Conservation (phyloP, 2,113 vertebrate species). For the Cephalopholis sonnerati region DNA sequence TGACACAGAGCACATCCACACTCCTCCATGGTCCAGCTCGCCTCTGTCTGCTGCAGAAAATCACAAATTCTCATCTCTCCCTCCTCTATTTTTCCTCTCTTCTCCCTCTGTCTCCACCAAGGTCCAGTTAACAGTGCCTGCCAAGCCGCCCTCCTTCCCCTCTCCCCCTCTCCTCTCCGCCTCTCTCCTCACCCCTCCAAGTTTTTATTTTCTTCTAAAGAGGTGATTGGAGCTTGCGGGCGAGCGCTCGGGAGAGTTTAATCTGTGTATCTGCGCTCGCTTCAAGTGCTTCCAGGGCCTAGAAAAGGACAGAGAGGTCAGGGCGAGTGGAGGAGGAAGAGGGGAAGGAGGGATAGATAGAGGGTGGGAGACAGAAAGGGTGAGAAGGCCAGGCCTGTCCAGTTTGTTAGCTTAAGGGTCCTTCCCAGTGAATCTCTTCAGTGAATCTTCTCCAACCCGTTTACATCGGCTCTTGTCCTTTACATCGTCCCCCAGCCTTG, state of each 20-base stretch:
- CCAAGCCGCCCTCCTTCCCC: neutral
- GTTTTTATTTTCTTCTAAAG: constrained; percentile 76
- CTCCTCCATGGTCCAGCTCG: constrained; percentile 49
- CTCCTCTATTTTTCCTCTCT: constrained; percentile 23
- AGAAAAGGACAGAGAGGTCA: constrained; percentile 78
- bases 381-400: constrained; percentile 53
- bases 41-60: constrained; percentile 59
- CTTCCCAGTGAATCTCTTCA: constrained; percentile 20
- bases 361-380: constrained; percentile 34
- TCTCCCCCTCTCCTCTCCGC: neutral
- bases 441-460: constrained; percentile 22
- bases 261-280: constrained; percentile 80
- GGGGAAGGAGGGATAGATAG: constrained; percentile 39
- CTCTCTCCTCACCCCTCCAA: constrained; percentile 31
- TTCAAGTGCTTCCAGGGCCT: constrained; percentile 81
- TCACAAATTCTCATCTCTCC: constrained; percentile 59
- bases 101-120: constrained; percentile 37
- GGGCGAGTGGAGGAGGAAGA: constrained; percentile 52
- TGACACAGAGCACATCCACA: constrained; percentile 69
- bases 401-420: constrained; percentile 59
- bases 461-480: constrained; percentile 54
- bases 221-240: constrained; percentile 77
- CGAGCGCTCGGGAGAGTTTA: constrained; percentile 77
- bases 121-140: constrained; percentile 59
- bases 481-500: constrained; percentile 27